Evolutionary conservation across 2,113 vertebrate species (phyloP), one percentile per base, ranked within the genome.

Genomic region (Lutjanus erythropterus): DNA sequence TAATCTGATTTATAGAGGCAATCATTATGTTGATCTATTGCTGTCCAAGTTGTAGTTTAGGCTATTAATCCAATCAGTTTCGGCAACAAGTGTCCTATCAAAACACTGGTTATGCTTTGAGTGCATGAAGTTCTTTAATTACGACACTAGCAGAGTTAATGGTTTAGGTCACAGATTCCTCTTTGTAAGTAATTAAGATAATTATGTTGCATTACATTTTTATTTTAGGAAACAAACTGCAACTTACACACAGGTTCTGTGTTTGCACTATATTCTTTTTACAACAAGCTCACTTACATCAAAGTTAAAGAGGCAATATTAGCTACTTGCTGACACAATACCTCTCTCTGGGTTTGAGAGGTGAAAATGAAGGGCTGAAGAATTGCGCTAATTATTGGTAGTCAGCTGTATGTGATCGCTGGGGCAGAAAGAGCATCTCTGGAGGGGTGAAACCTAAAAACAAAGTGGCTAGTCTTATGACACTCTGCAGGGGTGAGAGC

Each of bases 401-500:
- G 84, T 93, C 86, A 89, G 87, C 85, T 93, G 89, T 90, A 85
- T 93, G 86, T 89, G 92, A 77, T 92, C 91, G 58, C 70, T 88
- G 93, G 92, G 82, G 94, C 93, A 92, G 94, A 95, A 94, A 93
- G 90, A 94, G 88, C 92, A 88, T 91, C 92, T 94, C 80, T 92
- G 84, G 89, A 89, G 91, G 91, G 90, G 77, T 82, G 82, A 90
- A 91, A 91, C 87, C 74, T 87, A 79, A 90, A 92, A 94, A 92
- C 90, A 90, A 92, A 92, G 92, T 93, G 86, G 90, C 91, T 71
- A 87, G 94, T 95, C 94, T 95, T 87, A 93, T 94, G 94, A 95
- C 89, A 92, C 93, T 84, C 93, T 86, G 84, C 89, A 92, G 93
- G 94, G 91, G 93, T 91, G 87, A 83, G 44, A 90, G 89, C 87